These are phyloP conservation scores for Tetheella fluctuosa DNA, from an alignment of 2,888 invertebrate species.

Conservation along the genomic window DNA sequence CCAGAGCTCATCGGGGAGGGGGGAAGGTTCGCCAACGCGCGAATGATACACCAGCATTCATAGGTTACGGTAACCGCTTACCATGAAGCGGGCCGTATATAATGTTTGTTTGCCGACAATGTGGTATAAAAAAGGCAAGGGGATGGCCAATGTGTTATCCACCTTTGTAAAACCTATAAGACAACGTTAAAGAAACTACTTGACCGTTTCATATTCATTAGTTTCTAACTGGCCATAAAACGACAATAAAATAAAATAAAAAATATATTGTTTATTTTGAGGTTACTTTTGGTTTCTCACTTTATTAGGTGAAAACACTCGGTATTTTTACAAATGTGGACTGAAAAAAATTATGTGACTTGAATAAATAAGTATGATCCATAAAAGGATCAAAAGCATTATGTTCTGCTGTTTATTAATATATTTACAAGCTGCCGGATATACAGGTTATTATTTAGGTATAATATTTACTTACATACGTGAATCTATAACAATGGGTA, in stretches of 20 bases:
- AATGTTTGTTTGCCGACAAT: no score
- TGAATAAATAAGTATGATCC: constrained; percentile 24
- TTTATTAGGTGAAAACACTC: constrained; percentile 10
- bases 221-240: not conserved
- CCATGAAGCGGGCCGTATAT: no score
- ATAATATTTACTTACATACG: not conserved
- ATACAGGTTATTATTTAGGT: constrained; percentile 35
- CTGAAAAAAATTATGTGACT: constrained; percentile 26
- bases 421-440: constrained; percentile 32
- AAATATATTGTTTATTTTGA: not conserved
- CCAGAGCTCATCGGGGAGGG: no score
- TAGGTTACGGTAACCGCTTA: no score
- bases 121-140: no score
- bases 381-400: constrained; percentile 32
- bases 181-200: not conserved
- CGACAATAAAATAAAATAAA: not conserved
- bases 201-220: not conserved
- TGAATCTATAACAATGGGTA: no score
- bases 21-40: no score
- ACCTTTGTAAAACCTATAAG: no score
- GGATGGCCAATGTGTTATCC: no score
- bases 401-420: constrained; percentile 37
- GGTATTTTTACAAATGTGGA: constrained; percentile 19
- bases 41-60: no score
- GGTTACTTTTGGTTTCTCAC: constrained; percentile 7